A percentile compares a stretch with the other conserved stretches of the same genome.
phyloP scores from a whole-genome alignment of 2,113 vertebrate genomes.

The Coturnix japonica region DNA sequence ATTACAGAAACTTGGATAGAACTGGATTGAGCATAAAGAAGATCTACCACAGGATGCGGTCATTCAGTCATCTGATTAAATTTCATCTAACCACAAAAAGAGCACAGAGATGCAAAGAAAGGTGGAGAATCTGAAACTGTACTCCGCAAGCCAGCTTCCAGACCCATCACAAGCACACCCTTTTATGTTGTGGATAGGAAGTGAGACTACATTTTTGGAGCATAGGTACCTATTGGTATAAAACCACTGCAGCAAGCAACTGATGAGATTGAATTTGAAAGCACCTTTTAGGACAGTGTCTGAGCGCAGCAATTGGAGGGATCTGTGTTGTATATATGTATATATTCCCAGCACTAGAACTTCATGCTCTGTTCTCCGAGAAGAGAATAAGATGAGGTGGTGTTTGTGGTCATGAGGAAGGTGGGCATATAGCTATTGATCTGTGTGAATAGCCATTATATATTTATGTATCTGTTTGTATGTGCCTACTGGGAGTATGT shows the following conservation, averaged over 20 bases:
- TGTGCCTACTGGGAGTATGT: accelerated
- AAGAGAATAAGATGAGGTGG: not conserved
- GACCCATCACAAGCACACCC: not conserved
- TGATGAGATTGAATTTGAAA: not conserved
- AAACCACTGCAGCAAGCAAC: not conserved
- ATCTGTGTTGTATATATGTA: not conserved
- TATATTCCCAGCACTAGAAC: not conserved
- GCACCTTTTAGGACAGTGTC: not conserved
- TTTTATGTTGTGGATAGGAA: not conserved
- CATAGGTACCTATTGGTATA: not conserved
- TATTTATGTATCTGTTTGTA: not conserved
- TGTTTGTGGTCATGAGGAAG: not conserved
- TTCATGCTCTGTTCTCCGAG: not conserved
- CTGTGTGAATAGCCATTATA: not conserved
- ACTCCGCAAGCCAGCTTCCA: not conserved
- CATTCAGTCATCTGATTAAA: not conserved
- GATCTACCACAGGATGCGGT: accelerated
- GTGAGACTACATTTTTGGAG: not conserved
- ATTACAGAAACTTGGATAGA: not conserved
- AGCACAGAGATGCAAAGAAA: not conserved
- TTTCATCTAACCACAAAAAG: not conserved
- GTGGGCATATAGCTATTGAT: not conserved
- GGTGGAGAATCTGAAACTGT: not conserved
- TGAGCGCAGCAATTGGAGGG: not conserved
- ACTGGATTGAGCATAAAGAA: not conserved